Conservation (phyloP, 2,797 vertebrate species). For the Leuciscus waleckii region DNA sequence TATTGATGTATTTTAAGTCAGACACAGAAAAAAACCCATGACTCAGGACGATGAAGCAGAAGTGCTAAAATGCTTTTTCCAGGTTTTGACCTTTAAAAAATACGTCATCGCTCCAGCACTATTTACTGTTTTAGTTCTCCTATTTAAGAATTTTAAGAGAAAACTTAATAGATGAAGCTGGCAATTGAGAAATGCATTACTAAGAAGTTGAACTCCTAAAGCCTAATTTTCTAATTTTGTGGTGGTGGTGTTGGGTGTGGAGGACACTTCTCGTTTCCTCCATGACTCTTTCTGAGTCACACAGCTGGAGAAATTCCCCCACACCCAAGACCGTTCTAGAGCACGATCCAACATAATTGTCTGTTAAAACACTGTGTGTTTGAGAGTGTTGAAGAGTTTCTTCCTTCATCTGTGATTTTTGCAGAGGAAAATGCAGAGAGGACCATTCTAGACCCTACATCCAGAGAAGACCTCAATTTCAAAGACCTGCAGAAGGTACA, state of each 20-base stretch:
- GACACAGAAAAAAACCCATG: not conserved
- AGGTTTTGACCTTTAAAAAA: not conserved
- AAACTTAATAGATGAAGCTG: not conserved
- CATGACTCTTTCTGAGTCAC: constrained; percentile 9
- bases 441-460: constrained; percentile 92
- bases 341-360: not conserved
- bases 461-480: constrained; percentile 90
- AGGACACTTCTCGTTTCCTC: not conserved
- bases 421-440: constrained; percentile 98
- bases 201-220: not conserved
- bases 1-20: not conserved
- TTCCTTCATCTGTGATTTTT: not conserved
- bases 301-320: not conserved
- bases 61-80: not conserved
- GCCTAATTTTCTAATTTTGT: too few species aligned
- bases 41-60: not conserved
- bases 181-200: not conserved
- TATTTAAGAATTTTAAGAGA: not conserved
- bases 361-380: not conserved
- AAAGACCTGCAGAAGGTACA: constrained; percentile 95
- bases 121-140: not conserved
- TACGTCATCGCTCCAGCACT: not conserved
- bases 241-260: constrained; percentile 5
- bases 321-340: not conserved
- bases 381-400: not conserved